Base-by-base conservation (phyloP, 2,113 vertebrate species). In the Crocuta crocuta region DNA sequence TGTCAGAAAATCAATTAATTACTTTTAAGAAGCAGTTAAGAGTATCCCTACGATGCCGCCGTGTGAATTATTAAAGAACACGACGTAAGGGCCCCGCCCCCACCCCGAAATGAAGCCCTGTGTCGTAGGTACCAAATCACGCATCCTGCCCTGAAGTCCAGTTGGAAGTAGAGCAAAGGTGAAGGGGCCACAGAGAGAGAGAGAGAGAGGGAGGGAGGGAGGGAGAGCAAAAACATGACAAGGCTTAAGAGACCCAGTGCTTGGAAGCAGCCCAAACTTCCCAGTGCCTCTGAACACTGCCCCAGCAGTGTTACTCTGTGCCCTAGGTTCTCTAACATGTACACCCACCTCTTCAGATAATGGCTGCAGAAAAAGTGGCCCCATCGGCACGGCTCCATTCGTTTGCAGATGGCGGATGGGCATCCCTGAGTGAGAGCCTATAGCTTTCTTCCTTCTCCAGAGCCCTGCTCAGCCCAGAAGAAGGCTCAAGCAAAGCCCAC, bases 1-100 rank as follows among this genome's bases (percentile, higher is more conserved):
- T 99, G 99, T 99, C 99, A 99, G 99, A 99, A 99, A 99, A 99
- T 99, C 99, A 99, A 99, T 99, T 99, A 99, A 99, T 99, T 99
- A 99, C 99, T 99, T 99, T 99, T 99, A 99, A 99, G 99, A 97
- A 99, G 99, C 99, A 99, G 99, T 99, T 99, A 99, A 99, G 99
- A 99, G 99, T 98, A 99, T 98, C 99, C 99, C 98, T 99, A 99
- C 99, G 99, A 99, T 99, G 98, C 99, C 99, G 98, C 98, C 92
- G 55, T 85, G 98, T 99, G 99, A 99, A 99, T 99, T 99, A 99
- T 99, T 99, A 99, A 99, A 98, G 98, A 99, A 98, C 98, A 97
- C 96, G 10, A 98, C 97, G 97, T 97, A 98, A 98, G 88, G n/a
- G 33, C 10, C 76, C 90, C 53, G 0, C 12, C 28, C 98, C 99